Base-by-base conservation (phyloP, 2,888 invertebrate genomes). In the Drosophila setosimentum region DNA sequence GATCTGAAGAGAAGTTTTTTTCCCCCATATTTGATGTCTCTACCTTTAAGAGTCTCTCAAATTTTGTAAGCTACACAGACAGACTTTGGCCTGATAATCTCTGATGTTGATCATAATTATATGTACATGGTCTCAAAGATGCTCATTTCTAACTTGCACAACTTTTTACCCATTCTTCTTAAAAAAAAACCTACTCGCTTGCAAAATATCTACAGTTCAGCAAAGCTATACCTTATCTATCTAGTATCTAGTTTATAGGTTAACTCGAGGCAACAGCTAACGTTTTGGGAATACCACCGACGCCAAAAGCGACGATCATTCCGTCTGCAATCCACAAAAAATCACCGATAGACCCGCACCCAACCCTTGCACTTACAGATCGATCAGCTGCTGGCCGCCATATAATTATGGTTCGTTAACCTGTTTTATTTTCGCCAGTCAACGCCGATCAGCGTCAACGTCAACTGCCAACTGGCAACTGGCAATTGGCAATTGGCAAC, bases 251-350 rank as follows among this genome's bases (percentile, higher is more conserved):
- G 33, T 51, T 57, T 33, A 30, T 73, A 51, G 55, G 33, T 51
- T 59, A 64, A 69, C 42, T 66, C 58, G 54, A 79, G 76, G 76
- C 80, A 72, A 80, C 13, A 5, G 16, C 33, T 4, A 13, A 54
- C 73, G 59, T 69, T 80, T 89, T 79, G 87, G 84, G 75, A 73
- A 87, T 81, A 84, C 85, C 87, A 87, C 89, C 82, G 82, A 84
- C 87, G 88, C 84, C 82, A 83, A 61, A 82, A 77, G 77, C 76
- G 74, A 64, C 82, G 62, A 68, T 60, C 61, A 65, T 45, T 48
- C 48, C 60, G 40, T 40, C 68, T 59, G 59, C 24, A 50, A 40
- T 18, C 42, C 35, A 3, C 40, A 21, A 37, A 45, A 48, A 16
- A n/a, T 24, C 18, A 33, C 29, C 27, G 59, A 11, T 33, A 42